phyloP scores from a whole-genome alignment of 2,113 vertebrate genomes.

The Sinocyclocheilus grahami region DNA sequence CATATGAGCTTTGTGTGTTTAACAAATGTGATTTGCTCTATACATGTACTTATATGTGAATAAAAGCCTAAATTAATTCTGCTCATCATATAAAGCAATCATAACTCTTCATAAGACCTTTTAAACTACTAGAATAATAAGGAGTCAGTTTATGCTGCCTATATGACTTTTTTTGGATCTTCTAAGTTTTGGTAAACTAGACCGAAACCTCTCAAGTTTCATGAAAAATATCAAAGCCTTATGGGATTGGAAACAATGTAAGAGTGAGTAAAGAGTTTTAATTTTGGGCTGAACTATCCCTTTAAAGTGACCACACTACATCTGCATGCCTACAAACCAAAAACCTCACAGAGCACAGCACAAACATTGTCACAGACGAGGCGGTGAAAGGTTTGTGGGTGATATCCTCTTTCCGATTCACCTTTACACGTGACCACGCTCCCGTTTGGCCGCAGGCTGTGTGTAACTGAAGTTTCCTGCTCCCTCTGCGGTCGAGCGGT shows the following conservation, averaged over 20 bases:
- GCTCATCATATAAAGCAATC: neutral
- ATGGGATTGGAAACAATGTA: neutral
- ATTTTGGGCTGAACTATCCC: neutral
- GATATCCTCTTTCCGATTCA: neutral
- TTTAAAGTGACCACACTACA: neutral
- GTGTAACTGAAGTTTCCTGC: neutral
- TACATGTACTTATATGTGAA: neutral
- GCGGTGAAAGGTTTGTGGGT: neutral
- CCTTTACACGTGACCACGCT: neutral
- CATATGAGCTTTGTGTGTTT: neutral
- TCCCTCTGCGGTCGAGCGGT: neutral
- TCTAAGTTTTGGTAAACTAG: neutral
- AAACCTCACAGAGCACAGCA: neutral
- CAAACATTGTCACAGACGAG: neutral
- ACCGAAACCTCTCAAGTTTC: neutral
- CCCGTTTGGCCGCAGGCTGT: neutral
- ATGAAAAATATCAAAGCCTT: neutral
- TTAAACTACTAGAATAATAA: neutral
- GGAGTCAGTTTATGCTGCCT: neutral
- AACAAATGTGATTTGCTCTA: neutral
- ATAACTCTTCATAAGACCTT: neutral
- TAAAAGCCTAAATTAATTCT: neutral
- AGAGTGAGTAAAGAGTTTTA: neutral
- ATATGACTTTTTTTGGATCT: neutral
- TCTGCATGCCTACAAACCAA: neutral